phyloP scores from a whole-genome alignment of 2,797 vertebrate genomes.

The Scleropages formosus region DNA sequence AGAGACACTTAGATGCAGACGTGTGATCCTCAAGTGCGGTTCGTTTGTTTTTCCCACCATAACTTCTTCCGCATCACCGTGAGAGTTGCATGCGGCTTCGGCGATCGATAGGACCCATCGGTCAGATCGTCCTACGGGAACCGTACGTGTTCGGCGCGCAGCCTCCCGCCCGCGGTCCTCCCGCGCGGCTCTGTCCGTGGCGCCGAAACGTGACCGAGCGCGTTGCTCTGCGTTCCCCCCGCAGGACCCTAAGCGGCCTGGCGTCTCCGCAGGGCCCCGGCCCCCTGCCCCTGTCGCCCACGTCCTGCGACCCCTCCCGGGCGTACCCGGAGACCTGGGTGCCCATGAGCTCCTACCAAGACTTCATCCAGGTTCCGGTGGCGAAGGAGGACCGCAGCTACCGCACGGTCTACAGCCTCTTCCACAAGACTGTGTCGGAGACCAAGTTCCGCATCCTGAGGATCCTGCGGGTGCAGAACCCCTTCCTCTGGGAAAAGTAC shows the following conservation, averaged over 20 bases:
- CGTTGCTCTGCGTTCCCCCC: constrained; percentile 2
- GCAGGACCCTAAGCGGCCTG: constrained; percentile 85
- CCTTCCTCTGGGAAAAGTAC: constrained; percentile 98
- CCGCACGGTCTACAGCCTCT: constrained; percentile 96
- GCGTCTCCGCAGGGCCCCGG: constrained; percentile 62
- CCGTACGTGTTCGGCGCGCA: too few species aligned
- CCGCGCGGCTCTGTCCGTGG: too few species aligned
- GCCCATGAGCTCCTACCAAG: constrained; percentile 86
- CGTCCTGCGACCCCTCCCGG: constrained; percentile 73
- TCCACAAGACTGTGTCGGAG: constrained; percentile 97
- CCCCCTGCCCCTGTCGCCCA: constrained; percentile 70
- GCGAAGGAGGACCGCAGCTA: constrained; percentile 96
- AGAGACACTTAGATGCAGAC: too few species aligned
- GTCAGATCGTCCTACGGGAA: too few species aligned
- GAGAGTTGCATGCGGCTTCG: too few species aligned
- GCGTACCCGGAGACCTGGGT: constrained; percentile 97
- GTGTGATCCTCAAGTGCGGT: too few species aligned
- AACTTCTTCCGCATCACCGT: too few species aligned
- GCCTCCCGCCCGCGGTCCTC: too few species aligned
- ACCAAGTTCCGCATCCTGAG: constrained; percentile 94
- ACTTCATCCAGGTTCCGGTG: constrained; percentile 96
- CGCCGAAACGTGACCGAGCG: too few species aligned
- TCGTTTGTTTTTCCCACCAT: too few species aligned
- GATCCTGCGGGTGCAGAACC: constrained; percentile 94
- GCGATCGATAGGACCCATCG: too few species aligned